Conservation (phyloP, 2,113 vertebrate species). For the Stegostoma tigrinum region DNA sequence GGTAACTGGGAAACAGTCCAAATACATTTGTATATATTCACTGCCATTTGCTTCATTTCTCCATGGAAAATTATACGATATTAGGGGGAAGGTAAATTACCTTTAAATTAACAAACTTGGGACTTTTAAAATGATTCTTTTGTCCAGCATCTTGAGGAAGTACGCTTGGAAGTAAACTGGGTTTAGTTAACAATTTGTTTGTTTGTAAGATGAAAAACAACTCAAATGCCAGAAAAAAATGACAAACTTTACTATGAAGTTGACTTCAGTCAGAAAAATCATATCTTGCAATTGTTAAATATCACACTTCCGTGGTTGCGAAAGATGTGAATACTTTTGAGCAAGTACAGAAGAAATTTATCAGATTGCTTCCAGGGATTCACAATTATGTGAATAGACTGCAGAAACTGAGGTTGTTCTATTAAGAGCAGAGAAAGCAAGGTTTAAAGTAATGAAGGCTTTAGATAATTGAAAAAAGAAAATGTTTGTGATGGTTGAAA, state of each 20-base stretch:
- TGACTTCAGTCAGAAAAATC: neutral
- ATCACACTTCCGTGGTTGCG: neutral
- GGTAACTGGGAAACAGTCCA: neutral
- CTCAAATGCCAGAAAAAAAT: neutral
- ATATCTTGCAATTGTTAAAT: neutral
- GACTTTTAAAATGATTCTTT: neutral
- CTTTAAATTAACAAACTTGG: neutral
- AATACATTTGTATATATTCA: neutral
- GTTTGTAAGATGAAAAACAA: neutral
- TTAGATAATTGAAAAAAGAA: neutral
- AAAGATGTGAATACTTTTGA: neutral
- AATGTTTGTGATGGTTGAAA: neutral
- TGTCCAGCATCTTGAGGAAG: neutral
- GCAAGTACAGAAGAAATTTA: neutral
- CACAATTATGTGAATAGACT: neutral
- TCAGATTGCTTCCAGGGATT: neutral
- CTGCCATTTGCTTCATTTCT: neutral
- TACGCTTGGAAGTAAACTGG: neutral
- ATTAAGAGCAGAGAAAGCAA: neutral
- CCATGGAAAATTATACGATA: neutral
- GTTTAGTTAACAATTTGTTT: neutral
- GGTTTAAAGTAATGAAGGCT: neutral
- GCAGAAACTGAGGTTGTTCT: neutral
- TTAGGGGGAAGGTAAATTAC: neutral
- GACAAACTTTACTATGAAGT: neutral